Percentiles rank a stretch among this genome's conserved stretches.
phyloP scores from a whole-genome alignment of 2,113 vertebrate species.

The Silurus glanis region DNA sequence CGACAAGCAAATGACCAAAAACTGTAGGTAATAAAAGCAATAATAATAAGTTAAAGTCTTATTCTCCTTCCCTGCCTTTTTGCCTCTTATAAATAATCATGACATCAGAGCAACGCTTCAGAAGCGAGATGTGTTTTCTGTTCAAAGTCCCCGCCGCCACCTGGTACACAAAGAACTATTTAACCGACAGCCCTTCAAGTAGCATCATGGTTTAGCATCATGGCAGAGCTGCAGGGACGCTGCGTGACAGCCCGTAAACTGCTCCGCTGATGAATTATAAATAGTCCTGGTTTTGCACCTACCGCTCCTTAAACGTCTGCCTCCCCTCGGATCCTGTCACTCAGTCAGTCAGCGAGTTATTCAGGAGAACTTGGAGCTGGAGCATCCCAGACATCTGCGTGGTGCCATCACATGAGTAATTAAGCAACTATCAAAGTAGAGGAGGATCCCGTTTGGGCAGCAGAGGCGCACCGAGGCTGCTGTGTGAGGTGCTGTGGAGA shows the following conservation, averaged over 20 bases:
- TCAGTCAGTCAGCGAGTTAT: constrained; percentile 56
- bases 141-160: constrained; percentile 75
- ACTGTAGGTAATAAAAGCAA: neutral
- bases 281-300: constrained; percentile 79
- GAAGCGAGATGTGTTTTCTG: constrained; percentile 71
- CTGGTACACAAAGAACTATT: constrained; percentile 80
- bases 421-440: constrained; percentile 79
- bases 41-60: constrained; percentile 30
- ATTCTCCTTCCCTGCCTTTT: constrained; percentile 52
- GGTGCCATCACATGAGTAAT: constrained; percentile 81
- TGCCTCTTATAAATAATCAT: constrained; percentile 61
- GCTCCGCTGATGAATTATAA: constrained; percentile 78
- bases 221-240: constrained; percentile 71
- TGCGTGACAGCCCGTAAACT: constrained; percentile 75
- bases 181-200: constrained; percentile 78
- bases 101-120: constrained; percentile 63
- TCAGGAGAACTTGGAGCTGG: constrained; percentile 76
- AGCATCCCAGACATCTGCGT: constrained; percentile 80
- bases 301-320: constrained; percentile 81
- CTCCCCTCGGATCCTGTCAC: constrained; percentile 75
- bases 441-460: constrained; percentile 75
- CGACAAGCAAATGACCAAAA: neutral
- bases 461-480: constrained; percentile 69
- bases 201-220: constrained; percentile 79
- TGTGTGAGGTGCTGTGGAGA: constrained; percentile 72